Evolutionary conservation across 92 coral and sea anemone species (phyloP), one percentile per base, ranked within the genome.

Genomic region (Parazoanthus atlanticus): DNA sequence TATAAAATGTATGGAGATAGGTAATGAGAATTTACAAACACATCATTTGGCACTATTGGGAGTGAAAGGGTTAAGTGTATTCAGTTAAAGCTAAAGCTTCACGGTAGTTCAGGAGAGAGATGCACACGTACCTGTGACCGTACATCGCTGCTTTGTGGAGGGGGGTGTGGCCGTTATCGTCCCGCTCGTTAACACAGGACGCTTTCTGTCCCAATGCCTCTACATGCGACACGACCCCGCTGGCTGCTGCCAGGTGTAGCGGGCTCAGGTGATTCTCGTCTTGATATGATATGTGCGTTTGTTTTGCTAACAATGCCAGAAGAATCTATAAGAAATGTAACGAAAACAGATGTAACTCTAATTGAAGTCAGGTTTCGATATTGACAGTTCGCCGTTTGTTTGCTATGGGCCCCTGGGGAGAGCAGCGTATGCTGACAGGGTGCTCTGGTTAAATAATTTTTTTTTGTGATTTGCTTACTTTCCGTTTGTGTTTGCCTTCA

Each of bases 181-280:
- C 98, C 34, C 98, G 91, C 8, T 92, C 95, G 74, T 91, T 93
- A 8, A 93, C 83, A 21, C 89, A 76, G 40, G 93, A 85, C 76
- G 91, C 92, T 49, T 78, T 85, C 86, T 78, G 91, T 10, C 90
- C 94, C 79, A 94, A 86, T 13, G 85, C 90, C 89, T 93, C 94
- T 12, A 93, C 95, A 77, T 94, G 98, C 25, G 86, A 89, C 28
- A 89, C 92, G 15, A 91, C 74, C 31, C 94, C 90, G 58, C 89
- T 43, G 78, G 89, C 93, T 23, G 95, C 94, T 3, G 98, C 98
- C 17, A 94, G 94, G 56, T 94, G 95, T n/a, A 94, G 88, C 28
- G 98, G 96, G 36, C 93, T 93, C 78, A 89, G 91, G 23, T 94
- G 94, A 70, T 88, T 90, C 86, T 93, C 96, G 75, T 94, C 98